These are phyloP conservation scores for Brenthis daphne DNA, from an alignment of 2,888 invertebrate genomes.

Conservation along the genomic window DNA sequence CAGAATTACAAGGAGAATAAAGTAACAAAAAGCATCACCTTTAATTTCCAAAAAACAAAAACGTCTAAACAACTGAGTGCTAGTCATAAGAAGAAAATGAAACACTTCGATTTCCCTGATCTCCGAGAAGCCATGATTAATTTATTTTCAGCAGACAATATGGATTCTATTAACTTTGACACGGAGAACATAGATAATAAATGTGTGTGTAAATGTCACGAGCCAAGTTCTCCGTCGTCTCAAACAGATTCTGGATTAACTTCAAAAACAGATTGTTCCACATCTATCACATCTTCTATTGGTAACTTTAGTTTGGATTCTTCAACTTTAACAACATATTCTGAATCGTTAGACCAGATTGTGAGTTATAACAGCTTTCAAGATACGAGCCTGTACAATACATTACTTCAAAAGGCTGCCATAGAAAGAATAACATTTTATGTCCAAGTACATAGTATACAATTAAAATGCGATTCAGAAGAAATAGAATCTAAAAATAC, in stretches of 20 bases:
- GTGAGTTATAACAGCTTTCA: conserved; percentile 73
- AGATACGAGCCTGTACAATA: conserved; percentile 59
- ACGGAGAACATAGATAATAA: conserved; percentile 44
- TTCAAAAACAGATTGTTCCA: conserved; percentile 53
- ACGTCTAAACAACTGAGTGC: conserved; percentile 46
- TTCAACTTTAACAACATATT: conserved; percentile 68
- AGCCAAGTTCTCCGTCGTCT: conserved; percentile 42
- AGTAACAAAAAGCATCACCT: neutral
- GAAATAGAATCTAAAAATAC: conserved; percentile 54
- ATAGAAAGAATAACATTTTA: conserved; percentile 74
- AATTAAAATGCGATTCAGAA: conserved; percentile 55
- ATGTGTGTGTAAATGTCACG: conserved; percentile 61
- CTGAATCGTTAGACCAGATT: conserved; percentile 68
- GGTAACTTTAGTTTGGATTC: conserved; percentile 71
- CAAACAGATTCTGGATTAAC: conserved; percentile 60
- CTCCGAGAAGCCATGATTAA: conserved; percentile 64
- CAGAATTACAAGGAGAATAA: conserved; percentile 42
- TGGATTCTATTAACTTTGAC: conserved; percentile 32
- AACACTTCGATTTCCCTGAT: conserved; percentile 70
- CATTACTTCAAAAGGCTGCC: conserved; percentile 64
- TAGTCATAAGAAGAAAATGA: conserved; percentile 63
- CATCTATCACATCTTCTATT: conserved; percentile 68
- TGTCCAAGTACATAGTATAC: conserved; percentile 71
- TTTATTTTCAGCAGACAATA: conserved; percentile 53
- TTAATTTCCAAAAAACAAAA: conserved; percentile 48